phyloP scores from a whole-genome alignment of 2,113 vertebrate genomes.

The Pachypanchax playfairii region DNA sequence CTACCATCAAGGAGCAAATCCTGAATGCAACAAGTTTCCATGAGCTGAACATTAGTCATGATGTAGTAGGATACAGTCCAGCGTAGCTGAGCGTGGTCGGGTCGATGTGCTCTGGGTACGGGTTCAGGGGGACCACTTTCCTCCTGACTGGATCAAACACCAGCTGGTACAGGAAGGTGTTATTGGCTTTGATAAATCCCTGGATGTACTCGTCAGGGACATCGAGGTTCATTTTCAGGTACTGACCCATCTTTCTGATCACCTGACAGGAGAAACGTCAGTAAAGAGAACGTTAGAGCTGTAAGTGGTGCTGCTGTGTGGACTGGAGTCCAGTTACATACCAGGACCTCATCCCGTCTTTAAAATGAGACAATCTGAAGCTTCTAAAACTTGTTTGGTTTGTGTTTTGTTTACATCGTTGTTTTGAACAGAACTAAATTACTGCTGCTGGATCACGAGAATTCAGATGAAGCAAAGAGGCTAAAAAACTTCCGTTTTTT shows the following conservation, averaged over 20 bases:
- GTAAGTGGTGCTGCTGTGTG: background rate
- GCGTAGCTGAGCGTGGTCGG: slow-evolving; percentile 86
- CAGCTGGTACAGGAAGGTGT: slow-evolving; percentile 96
- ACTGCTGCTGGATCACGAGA: no score
- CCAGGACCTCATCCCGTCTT: no score
- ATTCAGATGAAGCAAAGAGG: no score
- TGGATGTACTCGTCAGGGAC: slow-evolving; percentile 90
- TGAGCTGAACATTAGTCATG: no score
- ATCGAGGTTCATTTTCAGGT: slow-evolving; percentile 90
- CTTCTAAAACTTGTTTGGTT: no score
- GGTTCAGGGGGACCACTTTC: slow-evolving; percentile 90
- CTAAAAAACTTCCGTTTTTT: no score
- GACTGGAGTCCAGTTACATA: no score
- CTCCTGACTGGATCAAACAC: slow-evolving; percentile 91
- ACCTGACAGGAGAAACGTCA: slow-evolving; percentile 77
- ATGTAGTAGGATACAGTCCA: slow-evolving; percentile 88
- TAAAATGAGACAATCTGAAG: no score
- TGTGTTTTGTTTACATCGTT: no score
- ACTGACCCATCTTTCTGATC: slow-evolving; percentile 96
- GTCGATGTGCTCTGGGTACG: slow-evolving; percentile 85
- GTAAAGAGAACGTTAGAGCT: background rate
- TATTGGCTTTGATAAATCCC: slow-evolving; percentile 91
- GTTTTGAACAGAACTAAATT: no score
- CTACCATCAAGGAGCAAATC: slow-evolving; percentile 74
- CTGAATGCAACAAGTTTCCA: no score